Evolutionary conservation across 2,888 invertebrate genomes (phyloP), one percentile per base, ranked within the genome.

Genomic region (Mylabris sibirica): DNA sequence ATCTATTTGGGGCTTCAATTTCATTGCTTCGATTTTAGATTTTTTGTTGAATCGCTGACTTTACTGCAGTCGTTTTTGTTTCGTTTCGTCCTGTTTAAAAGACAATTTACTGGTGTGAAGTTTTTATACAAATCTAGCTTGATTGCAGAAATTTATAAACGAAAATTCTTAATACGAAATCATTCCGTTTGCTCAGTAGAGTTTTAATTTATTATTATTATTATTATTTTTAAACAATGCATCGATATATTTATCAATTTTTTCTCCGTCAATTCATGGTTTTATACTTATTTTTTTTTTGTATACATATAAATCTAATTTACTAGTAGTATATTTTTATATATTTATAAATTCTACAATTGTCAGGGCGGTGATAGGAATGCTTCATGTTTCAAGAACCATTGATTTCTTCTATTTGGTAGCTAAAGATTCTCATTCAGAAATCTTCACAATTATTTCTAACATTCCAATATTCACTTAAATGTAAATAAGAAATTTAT

Each of bases 151-250:
- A 9, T 38, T 0, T 35, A 17, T 38, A 41, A 41, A 41, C 17
- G 34, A 63, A 63, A 68, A 62, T 66, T 64, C 63, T 60, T 49
- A 49, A n/a, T n/a, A n/a, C n/a, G n/a, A n/a, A n/a, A 71, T 64
- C 71, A 71, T 71, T 71, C 71, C 63, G 66, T 64, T 71, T 71
- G 71, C 71, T 71, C 71, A 71, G 68, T 68, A 70, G 66, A n/a
- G 57, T 60, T 64, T 60, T 64, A 68, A 68, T 71, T 65, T 66
- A 38, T 61, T 68, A n/a, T 30, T 30, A 30, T 30, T 30, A 6
- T 30, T 30, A 30, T 30, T 30, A 30, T 6, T 64, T 61, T 11
- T 24, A n/a, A 60, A 66, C 44, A 30, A 34, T 14, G 30, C 14
- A 60, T 67, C 14, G 38, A 61, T 62, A 57, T 67, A 67, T 67